A percentile compares a stretch with the other conserved stretches of the same genome.
Evolutionary conservation across 2,113 vertebrate species (phyloP).

Genomic region (Globicephala melas): DNA sequence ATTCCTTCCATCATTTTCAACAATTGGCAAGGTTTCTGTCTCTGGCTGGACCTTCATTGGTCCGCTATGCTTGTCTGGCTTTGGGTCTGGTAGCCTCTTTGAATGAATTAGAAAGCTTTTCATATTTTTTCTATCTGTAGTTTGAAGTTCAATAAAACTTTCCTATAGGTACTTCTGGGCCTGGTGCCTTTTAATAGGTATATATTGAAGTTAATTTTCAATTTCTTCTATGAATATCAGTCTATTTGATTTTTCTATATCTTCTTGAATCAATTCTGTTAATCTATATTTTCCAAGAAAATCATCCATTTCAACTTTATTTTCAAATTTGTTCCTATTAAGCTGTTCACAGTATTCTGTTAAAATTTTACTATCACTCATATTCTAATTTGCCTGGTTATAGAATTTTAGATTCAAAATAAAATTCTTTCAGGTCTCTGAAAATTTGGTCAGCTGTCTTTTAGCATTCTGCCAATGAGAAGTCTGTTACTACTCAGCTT

Average conservation of each 20-base stretch:
- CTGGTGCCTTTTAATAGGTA: not conserved
- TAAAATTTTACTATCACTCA: not conserved
- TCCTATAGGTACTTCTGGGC: not conserved
- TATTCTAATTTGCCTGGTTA: not conserved
- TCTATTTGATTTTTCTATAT: not conserved
- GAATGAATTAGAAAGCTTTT: not conserved
- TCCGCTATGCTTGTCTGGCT: not conserved
- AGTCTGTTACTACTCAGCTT: not conserved
- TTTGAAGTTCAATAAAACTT: not conserved
- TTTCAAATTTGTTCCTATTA: constrained; percentile 15
- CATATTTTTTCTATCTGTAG: not conserved
- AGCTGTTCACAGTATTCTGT: not conserved
- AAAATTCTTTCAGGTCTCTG: not conserved
- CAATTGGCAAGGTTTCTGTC: not conserved
- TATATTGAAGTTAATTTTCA: not conserved
- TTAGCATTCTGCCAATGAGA: not conserved
- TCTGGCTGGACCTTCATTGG: not conserved
- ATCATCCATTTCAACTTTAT: not conserved
- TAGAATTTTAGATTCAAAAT: not conserved
- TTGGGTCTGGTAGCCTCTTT: not conserved
- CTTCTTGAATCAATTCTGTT: not conserved
- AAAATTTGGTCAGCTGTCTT: not conserved
- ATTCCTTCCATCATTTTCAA: not conserved
- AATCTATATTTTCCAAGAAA: constrained; percentile 15
- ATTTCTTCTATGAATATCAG: not conserved